Evolutionary conservation across 1,140 invertebrate genomes (phyloP), one percentile per base, ranked within the genome.

Genomic region (Lordiphosa clarofinis): DNA sequence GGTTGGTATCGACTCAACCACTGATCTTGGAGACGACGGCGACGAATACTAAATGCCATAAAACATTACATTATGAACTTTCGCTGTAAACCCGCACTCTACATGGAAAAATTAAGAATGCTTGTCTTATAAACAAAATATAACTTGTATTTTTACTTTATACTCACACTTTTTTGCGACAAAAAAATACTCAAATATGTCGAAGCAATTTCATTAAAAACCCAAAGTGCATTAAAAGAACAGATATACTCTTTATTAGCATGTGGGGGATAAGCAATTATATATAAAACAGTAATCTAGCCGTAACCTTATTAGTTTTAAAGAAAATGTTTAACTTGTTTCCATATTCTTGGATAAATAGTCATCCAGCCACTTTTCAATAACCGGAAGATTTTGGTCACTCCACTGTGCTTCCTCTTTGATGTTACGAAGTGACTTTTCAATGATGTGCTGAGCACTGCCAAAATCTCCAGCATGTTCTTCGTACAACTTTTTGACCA

Each of bases 371-470:
- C 94, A 95, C 9, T 90, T 68, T 60, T 93, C 92, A 46, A 95
- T 94, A 3, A 93, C 90, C 0, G 93, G 93, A 0, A 94, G 70
- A 88, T 94, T 94, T 33, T 92, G 91, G 35, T 92, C 90, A 40
- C 91, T 93, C 94, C 94, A 95, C 67, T 92, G 90, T 0, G 91
- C 91, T 76, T 94, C 93, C 65, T 93, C 92, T 64, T 92, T 90
- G 10, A 94, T 94, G 58, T 92, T 92, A 63, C 91, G 92, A 64
- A 94, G 89, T 0, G 93, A 92, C 64, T 92, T 92, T 73, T 92
- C 91, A 7, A 94, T 92, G 11, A 94, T 92, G 35, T 92, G 91
- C 38, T 93, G 92, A 1, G 93, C 92, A 9, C 91, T 92, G 0
- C 92, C 93, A 54, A 94, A 93, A 66, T 94, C 91, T 1, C 90